Conservation (phyloP, 2,888 invertebrate genomes). For the Dinocampus coccinellae region DNA sequence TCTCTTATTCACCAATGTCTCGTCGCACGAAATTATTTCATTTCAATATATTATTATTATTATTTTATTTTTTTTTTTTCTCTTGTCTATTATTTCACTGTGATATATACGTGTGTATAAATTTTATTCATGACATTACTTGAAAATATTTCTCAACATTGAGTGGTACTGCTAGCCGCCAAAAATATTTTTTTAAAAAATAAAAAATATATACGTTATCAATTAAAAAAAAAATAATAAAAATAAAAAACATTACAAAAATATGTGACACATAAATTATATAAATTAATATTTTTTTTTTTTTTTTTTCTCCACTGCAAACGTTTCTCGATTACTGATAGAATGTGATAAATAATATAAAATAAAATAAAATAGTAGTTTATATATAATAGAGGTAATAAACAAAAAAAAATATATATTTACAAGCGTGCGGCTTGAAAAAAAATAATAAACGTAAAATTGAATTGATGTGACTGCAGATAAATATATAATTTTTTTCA, state of each 20-base stretch:
- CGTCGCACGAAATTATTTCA: slow-evolving; percentile 55
- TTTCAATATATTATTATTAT: slow-evolving; percentile 29
- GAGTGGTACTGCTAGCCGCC: slow-evolving; percentile 66
- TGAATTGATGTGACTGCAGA: slow-evolving; percentile 50
- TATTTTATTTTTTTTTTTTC: slow-evolving; percentile 55
- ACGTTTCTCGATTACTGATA: background rate
- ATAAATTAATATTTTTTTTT: slow-evolving; percentile 37
- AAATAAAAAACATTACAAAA: no score
- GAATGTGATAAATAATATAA: slow-evolving; percentile 4
- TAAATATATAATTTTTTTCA: no score
- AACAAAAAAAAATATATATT: background rate
- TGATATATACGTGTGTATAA: slow-evolving; percentile 60
- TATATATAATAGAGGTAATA: background rate
- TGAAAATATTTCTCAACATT: slow-evolving; percentile 2
- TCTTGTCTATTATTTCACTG: no score
- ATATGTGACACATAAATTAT: slow-evolving; percentile 36
- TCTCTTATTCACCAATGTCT: slow-evolving; percentile 11
- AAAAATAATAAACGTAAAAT: slow-evolving; percentile 40
- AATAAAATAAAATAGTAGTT: background rate
- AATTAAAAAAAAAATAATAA: no score
- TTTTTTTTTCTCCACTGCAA: no score
- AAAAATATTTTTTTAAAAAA: slow-evolving; percentile 50
- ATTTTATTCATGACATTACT: slow-evolving; percentile 29
- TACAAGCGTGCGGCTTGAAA: background rate
- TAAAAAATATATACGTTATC: no score